These are phyloP conservation scores for Hestina assimilis DNA, from an alignment of 1,140 invertebrate species.

Conservation along the genomic window DNA sequence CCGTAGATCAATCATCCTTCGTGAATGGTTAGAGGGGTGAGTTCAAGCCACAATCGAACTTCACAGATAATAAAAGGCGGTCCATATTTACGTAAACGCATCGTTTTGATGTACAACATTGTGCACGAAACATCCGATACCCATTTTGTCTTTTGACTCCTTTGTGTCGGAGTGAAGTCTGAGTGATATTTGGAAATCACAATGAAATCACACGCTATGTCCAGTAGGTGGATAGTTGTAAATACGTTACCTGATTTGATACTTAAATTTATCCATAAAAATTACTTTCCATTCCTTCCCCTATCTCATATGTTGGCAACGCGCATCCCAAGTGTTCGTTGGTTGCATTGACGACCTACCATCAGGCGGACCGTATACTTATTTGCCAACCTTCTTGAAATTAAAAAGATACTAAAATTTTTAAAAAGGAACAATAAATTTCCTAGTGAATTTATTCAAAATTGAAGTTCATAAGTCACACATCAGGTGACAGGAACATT, in stretches of 20 bases:
- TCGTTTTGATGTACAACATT: slow-evolving; percentile 71
- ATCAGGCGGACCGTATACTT: too few relatives aligned
- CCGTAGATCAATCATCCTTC: slow-evolving; percentile 74
- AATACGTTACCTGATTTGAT: not conserved
- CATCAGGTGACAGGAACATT: not conserved
- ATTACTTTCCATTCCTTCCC: not conserved
- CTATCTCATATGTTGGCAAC: too few relatives aligned
- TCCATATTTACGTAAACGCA: slow-evolving; percentile 75
- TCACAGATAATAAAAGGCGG: slow-evolving; percentile 70
- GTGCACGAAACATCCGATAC: slow-evolving; percentile 52
- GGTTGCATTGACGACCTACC: too few relatives aligned
- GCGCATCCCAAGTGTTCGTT: too few relatives aligned
- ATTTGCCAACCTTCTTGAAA: too few relatives aligned
- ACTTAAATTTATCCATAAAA: not conserved
- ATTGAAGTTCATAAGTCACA: not conserved
- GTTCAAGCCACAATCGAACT: slow-evolving; percentile 60
- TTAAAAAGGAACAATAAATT: too few relatives aligned
- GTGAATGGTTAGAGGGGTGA: slow-evolving; percentile 69
- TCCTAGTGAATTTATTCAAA: too few relatives aligned
- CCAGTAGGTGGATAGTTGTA: slow-evolving; percentile 46
- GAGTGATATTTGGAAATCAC: slow-evolving; percentile 49
- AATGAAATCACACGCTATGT: slow-evolving; percentile 32
- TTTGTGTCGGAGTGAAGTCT: slow-evolving; percentile 46
- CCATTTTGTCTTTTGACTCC: slow-evolving; percentile 44
- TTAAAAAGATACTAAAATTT: too few relatives aligned